Conservation (phyloP, 2,888 invertebrate species). For the Cerastis rubricosa region DNA sequence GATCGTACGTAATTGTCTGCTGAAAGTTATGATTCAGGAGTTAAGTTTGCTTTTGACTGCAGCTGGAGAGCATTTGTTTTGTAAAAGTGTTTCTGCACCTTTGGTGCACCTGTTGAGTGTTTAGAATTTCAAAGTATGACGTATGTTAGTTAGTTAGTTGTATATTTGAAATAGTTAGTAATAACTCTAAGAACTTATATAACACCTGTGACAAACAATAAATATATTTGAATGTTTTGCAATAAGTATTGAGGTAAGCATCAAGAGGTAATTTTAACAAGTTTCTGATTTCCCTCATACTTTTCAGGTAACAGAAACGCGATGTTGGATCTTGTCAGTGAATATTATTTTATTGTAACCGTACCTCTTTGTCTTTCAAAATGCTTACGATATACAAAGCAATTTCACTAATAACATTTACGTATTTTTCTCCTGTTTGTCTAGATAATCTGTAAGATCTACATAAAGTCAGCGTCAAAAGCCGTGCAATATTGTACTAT, state of each 20-base stretch:
- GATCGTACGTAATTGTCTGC: slow-evolving; percentile 22
- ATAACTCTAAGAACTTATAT: no score
- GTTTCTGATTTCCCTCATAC: neutral
- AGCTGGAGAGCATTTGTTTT: slow-evolving; percentile 2
- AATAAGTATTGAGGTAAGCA: neutral
- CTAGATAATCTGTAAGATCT: no score
- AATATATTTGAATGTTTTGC: no score
- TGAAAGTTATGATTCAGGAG: slow-evolving; percentile 32
- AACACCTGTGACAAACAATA: no score
- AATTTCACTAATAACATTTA: slow-evolving; percentile 44
- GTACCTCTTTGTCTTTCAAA: slow-evolving; percentile 21
- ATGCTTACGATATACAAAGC: slow-evolving; percentile 21
- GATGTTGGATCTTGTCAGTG: slow-evolving; percentile 27
- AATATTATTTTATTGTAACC: slow-evolving; percentile 19
- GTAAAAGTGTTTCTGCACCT: neutral
- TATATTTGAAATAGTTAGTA: no score
- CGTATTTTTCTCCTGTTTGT: slow-evolving; percentile 33
- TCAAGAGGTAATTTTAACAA: neutral
- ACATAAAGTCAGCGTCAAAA: no score
- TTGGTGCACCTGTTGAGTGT: slow-evolving; percentile 7
- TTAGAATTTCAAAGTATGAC: neutral
- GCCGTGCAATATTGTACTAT: neutral
- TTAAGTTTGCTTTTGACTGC: slow-evolving; percentile 17
- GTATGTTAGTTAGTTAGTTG: no score
- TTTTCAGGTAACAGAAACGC: neutral